A percentile compares a stretch with the other conserved stretches of the same genome.
Evolutionary conservation across 2,888 invertebrate species (phyloP).

Genomic region (Lepidocyrtinus sp.): DNA sequence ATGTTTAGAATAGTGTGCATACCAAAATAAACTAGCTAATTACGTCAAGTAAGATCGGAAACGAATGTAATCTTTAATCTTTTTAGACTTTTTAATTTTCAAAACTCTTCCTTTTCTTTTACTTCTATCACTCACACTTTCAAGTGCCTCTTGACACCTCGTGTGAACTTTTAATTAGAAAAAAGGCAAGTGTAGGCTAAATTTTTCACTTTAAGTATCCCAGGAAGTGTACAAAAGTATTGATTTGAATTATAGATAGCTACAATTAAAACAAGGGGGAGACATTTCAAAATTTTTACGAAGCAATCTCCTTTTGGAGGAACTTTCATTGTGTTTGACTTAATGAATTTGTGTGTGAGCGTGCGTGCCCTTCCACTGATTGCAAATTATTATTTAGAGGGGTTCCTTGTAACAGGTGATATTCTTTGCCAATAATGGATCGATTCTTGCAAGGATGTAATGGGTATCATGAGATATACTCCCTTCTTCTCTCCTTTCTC

Average conservation of each 20-base stretch:
- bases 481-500: background rate
- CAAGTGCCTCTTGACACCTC: too few species aligned
- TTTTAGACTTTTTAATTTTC: too few species aligned
- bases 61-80: too few species aligned
- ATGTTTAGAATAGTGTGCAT: too few species aligned
- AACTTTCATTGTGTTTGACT: background rate
- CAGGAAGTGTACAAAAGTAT: background rate
- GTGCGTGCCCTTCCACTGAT: slow-evolving; percentile 32
- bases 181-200: too few species aligned
- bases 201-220: too few species aligned
- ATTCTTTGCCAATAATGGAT: background rate
- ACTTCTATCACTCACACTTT: too few species aligned
- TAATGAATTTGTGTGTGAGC: background rate
- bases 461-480: background rate
- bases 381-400: slow-evolving; percentile 7
- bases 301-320: background rate
- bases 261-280: background rate
- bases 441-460: background rate
- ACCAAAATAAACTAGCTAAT: too few species aligned
- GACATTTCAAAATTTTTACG: background rate
- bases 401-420: background rate
- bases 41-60: too few species aligned
- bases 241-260: background rate
- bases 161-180: too few species aligned
- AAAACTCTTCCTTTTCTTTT: too few species aligned